Evolutionary conservation across 37 sponge, comb jelly and placozoan genomes (phyloP).

Genomic region (Agelas oroides): DNA sequence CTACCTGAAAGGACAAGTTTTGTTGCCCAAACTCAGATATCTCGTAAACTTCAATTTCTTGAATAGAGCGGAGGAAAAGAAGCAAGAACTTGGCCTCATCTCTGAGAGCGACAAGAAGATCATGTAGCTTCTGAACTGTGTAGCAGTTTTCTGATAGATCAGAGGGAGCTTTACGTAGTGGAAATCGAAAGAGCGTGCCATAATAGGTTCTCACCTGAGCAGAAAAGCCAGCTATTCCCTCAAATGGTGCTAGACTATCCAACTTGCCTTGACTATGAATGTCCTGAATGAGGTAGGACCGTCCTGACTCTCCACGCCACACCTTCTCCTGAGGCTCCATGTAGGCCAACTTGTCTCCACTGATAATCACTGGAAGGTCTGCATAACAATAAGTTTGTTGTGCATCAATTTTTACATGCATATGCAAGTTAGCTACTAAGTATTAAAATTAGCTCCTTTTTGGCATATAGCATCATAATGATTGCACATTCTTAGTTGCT

Average conservation of each 20-base stretch:
- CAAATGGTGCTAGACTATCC: constrained; percentile 2
- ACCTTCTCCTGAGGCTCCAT: constrained; percentile 78
- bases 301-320: constrained; percentile 47
- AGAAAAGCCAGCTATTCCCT: constrained; percentile 21
- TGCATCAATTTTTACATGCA: no score
- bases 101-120: constrained; percentile 37
- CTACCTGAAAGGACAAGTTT: neutral
- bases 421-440: no score
- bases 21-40: constrained; percentile 1
- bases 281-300: no score
- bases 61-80: constrained; percentile 61
- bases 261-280: neutral
- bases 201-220: neutral
- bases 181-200: constrained; percentile 84
- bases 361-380: constrained; percentile 82
- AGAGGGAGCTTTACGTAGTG: constrained; percentile 59
- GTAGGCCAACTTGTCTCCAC: constrained; percentile 62
- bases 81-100: constrained; percentile 56
- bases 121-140: constrained; percentile 14
- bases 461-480: no score
- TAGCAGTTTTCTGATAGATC: constrained; percentile 51
- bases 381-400: neutral
- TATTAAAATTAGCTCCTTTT: no score
- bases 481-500: no score
- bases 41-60: constrained; percentile 36